phyloP scores from a whole-genome alignment of 2,888 invertebrate genomes.

The Bugula neritina region DNA sequence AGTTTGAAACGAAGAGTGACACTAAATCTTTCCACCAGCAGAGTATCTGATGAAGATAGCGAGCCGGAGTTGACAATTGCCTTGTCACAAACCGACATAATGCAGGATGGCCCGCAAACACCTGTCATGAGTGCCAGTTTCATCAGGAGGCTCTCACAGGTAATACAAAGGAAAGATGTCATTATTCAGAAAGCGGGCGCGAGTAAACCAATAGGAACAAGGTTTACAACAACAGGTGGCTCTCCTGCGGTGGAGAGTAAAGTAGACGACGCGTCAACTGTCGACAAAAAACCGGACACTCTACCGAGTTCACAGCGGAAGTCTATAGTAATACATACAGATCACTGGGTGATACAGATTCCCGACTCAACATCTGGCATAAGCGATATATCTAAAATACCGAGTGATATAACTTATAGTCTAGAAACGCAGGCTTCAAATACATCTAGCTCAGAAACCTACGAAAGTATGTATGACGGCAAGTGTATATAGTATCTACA shows the following conservation, averaged over 20 bases:
- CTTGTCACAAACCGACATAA: too few relatives aligned
- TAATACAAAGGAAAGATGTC: not conserved
- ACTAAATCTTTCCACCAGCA: too few relatives aligned
- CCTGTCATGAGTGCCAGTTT: too few relatives aligned
- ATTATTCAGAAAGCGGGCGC: not conserved
- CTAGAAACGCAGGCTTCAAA: too few relatives aligned
- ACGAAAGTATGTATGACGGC: too few relatives aligned
- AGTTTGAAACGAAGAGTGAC: too few relatives aligned
- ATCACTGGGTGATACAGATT: not conserved
- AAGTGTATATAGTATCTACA: too few relatives aligned
- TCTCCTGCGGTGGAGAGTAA: not conserved
- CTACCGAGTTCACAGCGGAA: not conserved
- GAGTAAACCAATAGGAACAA: not conserved
- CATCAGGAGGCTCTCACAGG: not conserved
- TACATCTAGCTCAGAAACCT: too few relatives aligned
- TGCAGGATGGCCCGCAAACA: too few relatives aligned
- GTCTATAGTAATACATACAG: not conserved
- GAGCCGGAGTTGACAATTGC: too few relatives aligned
- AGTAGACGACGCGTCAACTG: not conserved
- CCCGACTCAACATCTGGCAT: not conserved
- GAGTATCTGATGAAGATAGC: too few relatives aligned
- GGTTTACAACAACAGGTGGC: not conserved
- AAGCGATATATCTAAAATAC: not conserved
- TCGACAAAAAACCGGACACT: not conserved
- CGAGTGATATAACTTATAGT: too few relatives aligned